These are phyloP conservation scores for Papilio dardanus DNA, from an alignment of 1,140 invertebrate species.

Conservation along the genomic window DNA sequence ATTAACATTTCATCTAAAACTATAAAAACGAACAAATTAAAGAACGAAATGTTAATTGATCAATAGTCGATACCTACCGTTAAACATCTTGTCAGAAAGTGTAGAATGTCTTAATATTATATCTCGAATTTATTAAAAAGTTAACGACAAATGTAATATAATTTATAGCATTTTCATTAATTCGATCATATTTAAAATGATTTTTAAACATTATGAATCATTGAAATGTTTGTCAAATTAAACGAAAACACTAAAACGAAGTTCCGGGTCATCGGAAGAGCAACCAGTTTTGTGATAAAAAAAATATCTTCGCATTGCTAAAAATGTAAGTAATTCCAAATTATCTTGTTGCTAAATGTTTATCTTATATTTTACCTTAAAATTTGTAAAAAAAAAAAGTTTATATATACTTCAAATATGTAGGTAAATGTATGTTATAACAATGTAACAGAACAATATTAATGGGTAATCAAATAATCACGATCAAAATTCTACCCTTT, in stretches of 20 bases:
- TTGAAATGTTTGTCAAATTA: neutral
- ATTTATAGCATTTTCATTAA: neutral
- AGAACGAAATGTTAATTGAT: neutral
- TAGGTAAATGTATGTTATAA: neutral
- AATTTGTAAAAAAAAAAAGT: neutral
- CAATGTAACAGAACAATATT: too few relatives aligned
- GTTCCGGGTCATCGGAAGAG: slow-evolving; percentile 29
- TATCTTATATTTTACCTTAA: neutral
- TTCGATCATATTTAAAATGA: neutral
- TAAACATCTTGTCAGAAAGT: neutral
- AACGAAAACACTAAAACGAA: slow-evolving; percentile 18
- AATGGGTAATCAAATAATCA: too few relatives aligned
- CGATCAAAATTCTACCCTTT: too few relatives aligned
- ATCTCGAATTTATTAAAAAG: neutral
- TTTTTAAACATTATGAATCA: neutral
- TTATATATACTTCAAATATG: neutral
- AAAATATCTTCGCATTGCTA: slow-evolving; percentile 15
- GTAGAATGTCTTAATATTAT: neutral
- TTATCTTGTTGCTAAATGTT: neutral
- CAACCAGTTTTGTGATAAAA: slow-evolving; percentile 29
- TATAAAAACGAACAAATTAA: neutral
- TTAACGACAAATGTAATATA: neutral
- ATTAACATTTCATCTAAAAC: neutral
- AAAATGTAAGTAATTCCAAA: slow-evolving; percentile 6
- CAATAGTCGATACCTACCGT: too few relatives aligned